phyloP scores from a whole-genome alignment of 2,113 vertebrate genomes.

The Pantherophis guttatus region DNA sequence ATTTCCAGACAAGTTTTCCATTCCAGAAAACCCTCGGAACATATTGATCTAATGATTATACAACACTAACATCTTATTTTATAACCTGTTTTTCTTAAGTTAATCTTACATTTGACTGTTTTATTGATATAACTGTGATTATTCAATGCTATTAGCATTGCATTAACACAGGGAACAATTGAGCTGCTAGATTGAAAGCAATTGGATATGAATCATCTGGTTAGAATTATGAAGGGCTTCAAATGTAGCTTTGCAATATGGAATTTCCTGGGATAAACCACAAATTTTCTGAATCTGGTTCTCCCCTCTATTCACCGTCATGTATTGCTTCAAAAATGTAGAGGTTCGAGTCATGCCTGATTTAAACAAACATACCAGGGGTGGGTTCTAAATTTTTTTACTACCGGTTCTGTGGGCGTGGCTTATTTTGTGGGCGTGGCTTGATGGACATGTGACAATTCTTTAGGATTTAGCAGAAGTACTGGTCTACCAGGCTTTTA shows the following conservation, averaged over 20 bases:
- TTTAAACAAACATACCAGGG: conserved; percentile 10
- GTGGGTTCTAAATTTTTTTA: no score
- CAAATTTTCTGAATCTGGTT: background rate
- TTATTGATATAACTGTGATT: background rate
- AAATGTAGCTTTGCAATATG: background rate
- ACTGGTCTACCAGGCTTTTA: no score
- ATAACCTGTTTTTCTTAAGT: background rate
- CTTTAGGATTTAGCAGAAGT: no score
- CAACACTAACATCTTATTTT: background rate
- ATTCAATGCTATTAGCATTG: background rate
- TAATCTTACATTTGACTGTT: background rate
- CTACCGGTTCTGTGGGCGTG: no score
- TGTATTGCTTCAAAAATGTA: conserved; percentile 31
- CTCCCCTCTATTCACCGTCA: background rate
- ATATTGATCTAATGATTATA: background rate
- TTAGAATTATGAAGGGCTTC: background rate
- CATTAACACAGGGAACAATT: background rate
- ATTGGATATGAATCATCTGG: background rate
- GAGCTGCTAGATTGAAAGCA: background rate
- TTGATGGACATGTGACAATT: no score
- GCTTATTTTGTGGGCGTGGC: no score
- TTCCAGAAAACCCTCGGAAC: conserved; percentile 4
- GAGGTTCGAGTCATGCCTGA: background rate
- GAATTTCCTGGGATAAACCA: background rate
- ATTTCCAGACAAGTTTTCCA: background rate